A percentile compares a stretch with the other conserved stretches of the same genome.
phyloP scores from a whole-genome alignment of 2,888 invertebrate species.

The Drosophila peninsularis region DNA sequence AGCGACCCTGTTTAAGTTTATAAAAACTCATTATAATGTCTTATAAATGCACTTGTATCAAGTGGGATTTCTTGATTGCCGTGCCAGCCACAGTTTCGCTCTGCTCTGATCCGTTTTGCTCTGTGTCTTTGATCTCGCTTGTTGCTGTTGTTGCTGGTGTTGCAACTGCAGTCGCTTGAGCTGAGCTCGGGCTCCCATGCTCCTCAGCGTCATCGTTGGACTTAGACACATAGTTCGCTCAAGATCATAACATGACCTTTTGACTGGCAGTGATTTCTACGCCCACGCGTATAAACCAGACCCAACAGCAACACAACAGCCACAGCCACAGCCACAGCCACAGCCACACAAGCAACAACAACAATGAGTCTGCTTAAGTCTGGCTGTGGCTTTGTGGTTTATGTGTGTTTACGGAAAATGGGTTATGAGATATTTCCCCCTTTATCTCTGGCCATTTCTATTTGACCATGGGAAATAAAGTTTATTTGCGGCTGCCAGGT shows the following conservation, averaged over 20 bases:
- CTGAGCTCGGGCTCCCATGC: slow-evolving; percentile 67
- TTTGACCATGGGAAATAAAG: slow-evolving; percentile 81
- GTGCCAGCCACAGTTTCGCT: slow-evolving; percentile 32
- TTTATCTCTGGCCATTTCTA: slow-evolving; percentile 79
- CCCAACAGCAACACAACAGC: slow-evolving; percentile 67
- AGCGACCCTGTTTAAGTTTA: slow-evolving; percentile 80
- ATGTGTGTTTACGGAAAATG: slow-evolving; percentile 79
- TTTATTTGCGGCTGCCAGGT: slow-evolving; percentile 48
- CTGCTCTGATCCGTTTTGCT: slow-evolving; percentile 50
- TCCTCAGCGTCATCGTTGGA: slow-evolving; percentile 61
- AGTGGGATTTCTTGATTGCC: slow-evolving; percentile 78
- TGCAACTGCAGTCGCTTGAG: slow-evolving; percentile 27
- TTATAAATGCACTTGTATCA: slow-evolving; percentile 81
- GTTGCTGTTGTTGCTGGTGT: slow-evolving; percentile 21
- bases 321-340: no score
- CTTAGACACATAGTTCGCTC: slow-evolving; percentile 80
- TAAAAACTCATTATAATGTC: slow-evolving; percentile 82
- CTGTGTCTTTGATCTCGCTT: slow-evolving; percentile 32
- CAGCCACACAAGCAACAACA: slow-evolving; percentile 33
- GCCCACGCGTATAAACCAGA: slow-evolving; percentile 81
- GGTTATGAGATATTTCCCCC: slow-evolving; percentile 81
- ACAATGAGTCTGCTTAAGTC: slow-evolving; percentile 53
- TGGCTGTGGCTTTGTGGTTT: slow-evolving; percentile 72
- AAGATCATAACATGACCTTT: slow-evolving; percentile 82
- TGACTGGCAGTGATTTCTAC: slow-evolving; percentile 83